These are phyloP conservation scores for Luehdorfia chinensis DNA, from an alignment of 1,140 invertebrate species.

Conservation along the genomic window DNA sequence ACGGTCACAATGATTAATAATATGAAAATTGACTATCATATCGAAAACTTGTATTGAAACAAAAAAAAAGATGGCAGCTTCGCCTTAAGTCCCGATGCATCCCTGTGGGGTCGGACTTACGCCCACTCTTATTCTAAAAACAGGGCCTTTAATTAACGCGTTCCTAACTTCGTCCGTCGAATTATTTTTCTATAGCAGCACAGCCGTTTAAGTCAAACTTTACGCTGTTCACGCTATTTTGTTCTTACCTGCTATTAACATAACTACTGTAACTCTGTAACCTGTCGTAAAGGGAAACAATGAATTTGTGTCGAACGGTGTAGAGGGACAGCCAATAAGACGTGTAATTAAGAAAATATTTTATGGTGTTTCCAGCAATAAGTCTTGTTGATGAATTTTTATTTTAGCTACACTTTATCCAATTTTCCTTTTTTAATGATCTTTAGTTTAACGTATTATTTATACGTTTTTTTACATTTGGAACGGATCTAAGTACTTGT, in stretches of 20 bases:
- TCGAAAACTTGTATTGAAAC: no score
- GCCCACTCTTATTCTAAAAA: conserved; percentile 36
- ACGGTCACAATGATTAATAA: no score
- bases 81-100: conserved; percentile 28
- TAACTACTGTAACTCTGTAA: no score
- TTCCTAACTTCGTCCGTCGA: conserved; percentile 19
- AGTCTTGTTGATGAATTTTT: not conserved
- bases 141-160: conserved; percentile 30
- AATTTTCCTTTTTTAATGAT: not conserved
- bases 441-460: not conserved
- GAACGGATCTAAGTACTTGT: no score
- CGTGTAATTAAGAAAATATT: conserved; percentile 18
- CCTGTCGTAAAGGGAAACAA: no score
- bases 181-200: conserved; percentile 9
- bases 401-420: not conserved
- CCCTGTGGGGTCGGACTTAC: conserved; percentile 34
- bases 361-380: conserved; percentile 13
- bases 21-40: no score
- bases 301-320: not conserved
- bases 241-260: not conserved
- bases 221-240: not conserved
- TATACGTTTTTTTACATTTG: not conserved
- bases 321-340: conserved; percentile 10
- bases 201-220: not conserved
- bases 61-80: no score